Evolutionary conservation across 2,888 invertebrate species (phyloP), one percentile per base, ranked within the genome.

Genomic region (Brachynemurus nebulosus): DNA sequence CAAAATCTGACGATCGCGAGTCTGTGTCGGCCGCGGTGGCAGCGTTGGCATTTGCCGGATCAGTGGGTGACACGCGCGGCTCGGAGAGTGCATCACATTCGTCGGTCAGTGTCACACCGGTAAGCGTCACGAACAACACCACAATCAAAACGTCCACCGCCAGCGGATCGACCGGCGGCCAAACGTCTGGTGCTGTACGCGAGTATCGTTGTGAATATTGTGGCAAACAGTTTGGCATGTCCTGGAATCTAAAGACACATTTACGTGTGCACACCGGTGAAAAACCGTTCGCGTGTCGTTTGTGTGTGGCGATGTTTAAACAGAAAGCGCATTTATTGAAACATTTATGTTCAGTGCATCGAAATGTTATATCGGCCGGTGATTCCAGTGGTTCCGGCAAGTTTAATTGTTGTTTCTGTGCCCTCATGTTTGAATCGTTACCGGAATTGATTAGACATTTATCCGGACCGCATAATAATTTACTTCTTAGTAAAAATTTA

Each of bases 261-360:
- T 70, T 88, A 45, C 73, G 88, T 59, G 88, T 89, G 17, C 88
- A 88, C 58, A 89, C 88, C 0, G 88, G 88, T 47, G 88, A 89
- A 55, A 89, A 88, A 61, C 88, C 88, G 1, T 89, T 89, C 59
- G 88, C 88, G 53, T 89, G 88, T 70, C 74, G 88, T 54, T 72
- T 88, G 38, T 89, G 88, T 59, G 86, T 88, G 47, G 88, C 88
- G 45, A 89, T 88, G 88, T 89, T 89, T 64, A 89, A 89, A 65
- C 88, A 89, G 59, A 89, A 89, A 62, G 88, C 88, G 5, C 88
- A 89, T 61, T 69, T 89, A 54, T 65, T 89, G 47, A 89, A 88
- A 68, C 88, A 89, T 59, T 71, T 89, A 59, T 88, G 88, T 65
- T 88, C 88, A 50, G 88, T 89, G 48, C 88, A 89, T 70, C 76